Base-by-base conservation (phyloP, 2,888 invertebrate species). In the Microctonus hyperodae region DNA sequence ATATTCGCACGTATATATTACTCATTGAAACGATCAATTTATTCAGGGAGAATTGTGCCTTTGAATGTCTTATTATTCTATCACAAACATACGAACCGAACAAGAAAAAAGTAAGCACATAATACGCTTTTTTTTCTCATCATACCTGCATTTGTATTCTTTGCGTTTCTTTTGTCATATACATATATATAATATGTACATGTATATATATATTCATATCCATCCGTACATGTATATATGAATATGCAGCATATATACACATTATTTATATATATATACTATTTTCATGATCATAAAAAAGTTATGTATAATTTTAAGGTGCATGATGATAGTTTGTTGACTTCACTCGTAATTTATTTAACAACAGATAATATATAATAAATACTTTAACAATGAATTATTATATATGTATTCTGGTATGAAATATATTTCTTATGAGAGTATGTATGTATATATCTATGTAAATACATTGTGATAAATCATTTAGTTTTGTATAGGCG, bases 21-120 rank as follows among this genome's bases (percentile, higher is more conserved):
- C 51, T 37, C 53, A 51, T 35, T 51, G 13, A 28, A 33, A 51
- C 51, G 13, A 35, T 53, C 22, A 53, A 62, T 35, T 37, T 11
- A 53, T 35, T 51, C 62, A 62, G 53, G 62, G 53, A 62, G 35
- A 62, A 62, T 51, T 62, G 62, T 62, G 62, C 62, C 62, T 62
- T 62, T 53, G 51, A 37, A 62, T 53, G 33, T 37, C n/a, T 37
- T 23, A 53, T 51, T 53, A 53, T 53, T 13, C 20, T 22, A 25
- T 51, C 13, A 23, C 11, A 13, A 16, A n/a, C 55, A 53, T 16
- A 28, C 3, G 37, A 28, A 53, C 25, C 53, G 25, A 33, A 35
- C n/a, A n/a, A n/a, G 33, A 48, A 3, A 37, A 62, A 62, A 37
- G 62, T 62, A 53, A 62, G 62, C 1, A 35, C 16, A 28, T 9